phyloP scores from a whole-genome alignment of 2,888 invertebrate species.

The Tortricodes alternella region DNA sequence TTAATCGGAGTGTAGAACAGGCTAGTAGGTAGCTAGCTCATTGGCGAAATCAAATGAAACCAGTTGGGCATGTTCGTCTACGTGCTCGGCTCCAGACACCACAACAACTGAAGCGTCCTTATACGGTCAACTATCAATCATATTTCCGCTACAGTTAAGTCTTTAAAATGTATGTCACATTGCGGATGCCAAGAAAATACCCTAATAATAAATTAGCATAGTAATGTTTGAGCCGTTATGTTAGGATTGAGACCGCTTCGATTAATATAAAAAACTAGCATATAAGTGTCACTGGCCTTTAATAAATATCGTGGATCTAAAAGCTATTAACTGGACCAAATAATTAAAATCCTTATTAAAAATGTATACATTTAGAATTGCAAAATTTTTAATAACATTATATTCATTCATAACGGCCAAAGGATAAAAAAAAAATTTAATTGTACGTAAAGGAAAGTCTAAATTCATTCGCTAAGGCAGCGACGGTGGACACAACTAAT shows the following conservation, averaged over 20 bases:
- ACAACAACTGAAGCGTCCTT: slow-evolving; percentile 57
- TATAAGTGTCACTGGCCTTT: slow-evolving; percentile 72
- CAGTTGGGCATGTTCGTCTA: slow-evolving; percentile 22
- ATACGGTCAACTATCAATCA: slow-evolving; percentile 79
- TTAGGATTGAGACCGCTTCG: slow-evolving; percentile 74
- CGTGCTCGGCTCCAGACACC: slow-evolving; percentile 40
- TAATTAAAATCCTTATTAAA: slow-evolving; percentile 32
- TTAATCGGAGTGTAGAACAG: slow-evolving; percentile 12
- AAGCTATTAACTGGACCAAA: slow-evolving; percentile 17
- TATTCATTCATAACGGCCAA: slow-evolving; percentile 1
- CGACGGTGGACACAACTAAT: no score
- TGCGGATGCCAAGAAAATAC: slow-evolving; percentile 78
- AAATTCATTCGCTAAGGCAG: background rate
- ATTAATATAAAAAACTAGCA: slow-evolving; percentile 71
- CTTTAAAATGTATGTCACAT: slow-evolving; percentile 79
- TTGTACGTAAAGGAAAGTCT: background rate
- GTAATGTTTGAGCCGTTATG: slow-evolving; percentile 77
- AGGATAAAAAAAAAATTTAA: background rate
- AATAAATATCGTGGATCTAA: slow-evolving; percentile 9
- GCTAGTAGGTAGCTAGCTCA: slow-evolving; percentile 16
- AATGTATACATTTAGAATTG: slow-evolving; percentile 10
- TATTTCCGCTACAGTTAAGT: slow-evolving; percentile 79
- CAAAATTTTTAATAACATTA: slow-evolving; percentile 2
- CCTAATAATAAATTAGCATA: slow-evolving; percentile 81
- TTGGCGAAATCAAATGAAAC: slow-evolving; percentile 22